Percentiles rank a stretch among this genome's conserved stretches.
These are phyloP conservation scores for Camelus dromedarius DNA, from an alignment of 2,113 vertebrate genomes.

Conservation along the genomic window DNA sequence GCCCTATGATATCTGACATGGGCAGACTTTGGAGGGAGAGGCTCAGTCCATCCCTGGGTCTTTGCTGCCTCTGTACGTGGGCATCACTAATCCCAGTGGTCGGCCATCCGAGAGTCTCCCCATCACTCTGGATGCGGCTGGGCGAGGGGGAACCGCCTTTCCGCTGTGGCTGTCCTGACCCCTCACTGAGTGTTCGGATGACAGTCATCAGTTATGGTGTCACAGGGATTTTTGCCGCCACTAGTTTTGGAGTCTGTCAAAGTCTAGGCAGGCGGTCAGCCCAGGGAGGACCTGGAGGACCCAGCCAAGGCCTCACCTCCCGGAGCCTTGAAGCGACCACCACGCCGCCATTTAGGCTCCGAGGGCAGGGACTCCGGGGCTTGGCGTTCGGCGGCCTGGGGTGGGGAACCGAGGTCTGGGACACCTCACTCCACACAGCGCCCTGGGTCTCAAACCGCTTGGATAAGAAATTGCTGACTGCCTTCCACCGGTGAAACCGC, in stretches of 20 bases:
- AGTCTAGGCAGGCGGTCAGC: not conserved
- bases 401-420: not conserved
- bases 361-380: accelerated
- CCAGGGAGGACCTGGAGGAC: accelerated
- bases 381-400: not conserved
- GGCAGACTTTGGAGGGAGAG: accelerated
- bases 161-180: too few species aligned
- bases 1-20: accelerated
- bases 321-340: not conserved
- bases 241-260: not conserved
- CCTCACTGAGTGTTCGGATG: accelerated
- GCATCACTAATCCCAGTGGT: accelerated
- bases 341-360: not conserved
- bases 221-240: not conserved
- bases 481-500: not conserved
- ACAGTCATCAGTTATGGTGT: accelerated
- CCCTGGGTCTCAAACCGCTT: too few species aligned
- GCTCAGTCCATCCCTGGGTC: accelerated
- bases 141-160: not conserved
- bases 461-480: too few species aligned
- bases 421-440: too few species aligned
- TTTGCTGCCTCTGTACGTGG: accelerated
- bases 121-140: not conserved
- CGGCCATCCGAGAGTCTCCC: accelerated
- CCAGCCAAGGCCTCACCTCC: not conserved